Conservation (phyloP, 2,888 invertebrate genomes). For the Polydrusus tereticollis region DNA sequence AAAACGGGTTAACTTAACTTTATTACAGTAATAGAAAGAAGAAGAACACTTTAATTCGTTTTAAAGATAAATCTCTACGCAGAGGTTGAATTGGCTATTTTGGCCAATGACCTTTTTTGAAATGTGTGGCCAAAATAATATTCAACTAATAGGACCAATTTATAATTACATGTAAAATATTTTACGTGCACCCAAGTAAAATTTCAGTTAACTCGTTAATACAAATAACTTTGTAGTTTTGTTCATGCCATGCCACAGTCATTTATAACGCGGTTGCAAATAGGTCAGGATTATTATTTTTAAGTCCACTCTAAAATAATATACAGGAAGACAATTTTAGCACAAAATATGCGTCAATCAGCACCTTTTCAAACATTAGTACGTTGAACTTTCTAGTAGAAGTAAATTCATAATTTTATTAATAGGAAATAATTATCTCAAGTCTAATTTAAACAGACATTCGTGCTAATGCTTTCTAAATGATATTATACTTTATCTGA, state of each 20-base stretch:
- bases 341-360: conserved; percentile 21
- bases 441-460: background rate
- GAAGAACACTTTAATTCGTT: too few species aligned
- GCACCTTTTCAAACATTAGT: conserved; percentile 23
- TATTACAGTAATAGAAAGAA: too few species aligned
- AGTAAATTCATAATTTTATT: background rate
- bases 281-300: conserved; percentile 36
- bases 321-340: conserved; percentile 24
- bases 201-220: background rate
- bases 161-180: too few species aligned
- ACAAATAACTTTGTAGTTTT: background rate
- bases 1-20: too few species aligned
- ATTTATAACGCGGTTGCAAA: background rate
- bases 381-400: conserved; percentile 20
- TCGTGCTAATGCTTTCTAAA: too few species aligned
- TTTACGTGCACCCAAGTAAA: too few species aligned
- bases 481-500: too few species aligned
- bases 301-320: conserved; percentile 20
- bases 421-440: background rate
- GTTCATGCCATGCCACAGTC: background rate
- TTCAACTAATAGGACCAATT: too few species aligned
- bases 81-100: too few species aligned
- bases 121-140: too few species aligned
- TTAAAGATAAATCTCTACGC: too few species aligned
- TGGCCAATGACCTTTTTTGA: too few species aligned